Evolutionary conservation across 37 sponge, comb jelly and placozoan genomes (phyloP).

Genomic region (Axinella damicornis): DNA sequence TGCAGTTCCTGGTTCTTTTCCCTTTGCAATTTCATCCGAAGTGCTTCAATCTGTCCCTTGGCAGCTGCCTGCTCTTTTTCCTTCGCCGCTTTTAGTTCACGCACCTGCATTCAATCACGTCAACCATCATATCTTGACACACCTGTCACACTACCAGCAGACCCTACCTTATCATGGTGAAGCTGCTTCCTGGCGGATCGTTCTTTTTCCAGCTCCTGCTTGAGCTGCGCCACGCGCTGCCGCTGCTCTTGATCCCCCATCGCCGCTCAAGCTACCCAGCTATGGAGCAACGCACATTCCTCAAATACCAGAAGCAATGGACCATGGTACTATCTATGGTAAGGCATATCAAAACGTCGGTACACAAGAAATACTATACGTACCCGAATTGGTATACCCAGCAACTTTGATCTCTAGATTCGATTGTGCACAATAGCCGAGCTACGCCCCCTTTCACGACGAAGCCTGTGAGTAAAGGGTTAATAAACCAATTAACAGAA

Average conservation of each 20-base stretch:
- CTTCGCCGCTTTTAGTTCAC: background rate
- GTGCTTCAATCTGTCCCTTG: background rate
- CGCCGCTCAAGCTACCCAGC: too few relatives aligned
- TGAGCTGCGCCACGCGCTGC: conserved; percentile 4
- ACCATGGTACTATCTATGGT: too few relatives aligned
- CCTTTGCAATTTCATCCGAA: background rate
- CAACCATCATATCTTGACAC: too few relatives aligned
- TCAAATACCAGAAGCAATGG: too few relatives aligned
- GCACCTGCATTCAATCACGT: conserved; percentile 5
- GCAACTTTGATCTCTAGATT: too few relatives aligned
- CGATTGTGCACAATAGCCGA: background rate
- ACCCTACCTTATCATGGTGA: background rate
- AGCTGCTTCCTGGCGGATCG: background rate
- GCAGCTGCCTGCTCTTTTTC: background rate
- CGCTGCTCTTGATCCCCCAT: background rate
- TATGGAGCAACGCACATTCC: too few relatives aligned
- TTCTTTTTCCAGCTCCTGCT: background rate
- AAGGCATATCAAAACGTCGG: too few relatives aligned
- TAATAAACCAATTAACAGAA: background rate
- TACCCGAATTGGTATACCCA: too few relatives aligned
- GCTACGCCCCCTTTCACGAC: conserved; percentile 12
- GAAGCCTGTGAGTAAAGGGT: too few relatives aligned
- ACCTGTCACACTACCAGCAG: too few relatives aligned
- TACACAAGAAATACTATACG: too few relatives aligned
- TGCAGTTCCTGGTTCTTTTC: conserved; percentile 3